Evolutionary conservation across 2,888 invertebrate genomes (phyloP).

Genomic region (Heteropelma amictum): DNA sequence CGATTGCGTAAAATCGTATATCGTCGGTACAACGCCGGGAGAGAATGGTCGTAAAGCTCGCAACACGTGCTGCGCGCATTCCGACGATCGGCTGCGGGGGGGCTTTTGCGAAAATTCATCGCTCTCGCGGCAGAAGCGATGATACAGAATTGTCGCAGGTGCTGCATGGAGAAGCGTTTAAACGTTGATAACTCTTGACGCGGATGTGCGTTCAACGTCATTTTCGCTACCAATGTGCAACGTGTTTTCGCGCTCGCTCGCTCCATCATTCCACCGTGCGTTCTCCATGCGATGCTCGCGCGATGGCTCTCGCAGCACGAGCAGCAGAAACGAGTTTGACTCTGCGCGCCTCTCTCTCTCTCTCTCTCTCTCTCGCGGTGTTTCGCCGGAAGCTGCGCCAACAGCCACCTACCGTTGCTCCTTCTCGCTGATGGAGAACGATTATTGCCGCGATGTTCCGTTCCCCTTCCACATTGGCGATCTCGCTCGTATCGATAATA

Average conservation of each 20-base stretch:
- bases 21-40: slow-evolving; percentile 45
- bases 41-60: slow-evolving; percentile 26
- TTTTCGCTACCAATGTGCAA: no score
- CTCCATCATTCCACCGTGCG: neutral
- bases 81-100: slow-evolving; percentile 45
- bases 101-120: no score
- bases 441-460: neutral
- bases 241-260: no score
- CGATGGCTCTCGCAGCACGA: neutral
- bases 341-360: neutral
- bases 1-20: slow-evolving; percentile 32
- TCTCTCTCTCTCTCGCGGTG: neutral
- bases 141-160: no score
- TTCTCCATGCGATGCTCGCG: neutral
- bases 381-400: slow-evolving; percentile 29
- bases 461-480: neutral
- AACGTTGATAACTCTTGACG: no score
- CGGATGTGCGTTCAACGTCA: no score
- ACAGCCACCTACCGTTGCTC: slow-evolving; percentile 9
- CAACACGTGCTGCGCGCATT: slow-evolving; percentile 31
- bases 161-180: no score
- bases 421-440: neutral
- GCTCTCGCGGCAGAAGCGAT: no score
- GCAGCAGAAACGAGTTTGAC: neutral
- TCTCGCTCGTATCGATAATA: neutral